phyloP scores from a whole-genome alignment of 2,113 vertebrate genomes.

The Neoarius graeffei region DNA sequence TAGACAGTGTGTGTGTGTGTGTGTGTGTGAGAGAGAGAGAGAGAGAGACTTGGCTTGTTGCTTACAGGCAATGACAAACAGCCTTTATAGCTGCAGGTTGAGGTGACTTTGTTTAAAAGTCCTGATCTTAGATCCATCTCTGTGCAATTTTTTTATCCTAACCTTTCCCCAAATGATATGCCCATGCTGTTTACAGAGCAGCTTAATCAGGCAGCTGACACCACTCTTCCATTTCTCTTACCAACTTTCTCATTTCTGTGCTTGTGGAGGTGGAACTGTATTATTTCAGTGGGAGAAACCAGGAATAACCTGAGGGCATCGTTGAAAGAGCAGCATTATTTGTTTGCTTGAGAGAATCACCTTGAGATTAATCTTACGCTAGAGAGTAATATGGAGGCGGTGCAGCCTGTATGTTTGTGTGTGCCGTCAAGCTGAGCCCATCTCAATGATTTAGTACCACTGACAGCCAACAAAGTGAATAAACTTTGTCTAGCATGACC shows the following conservation, averaged over 20 bases:
- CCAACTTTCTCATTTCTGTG: conserved; percentile 20
- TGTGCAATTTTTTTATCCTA: not conserved
- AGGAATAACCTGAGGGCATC: conserved; percentile 21
- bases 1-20: not conserved
- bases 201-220: conserved; percentile 20
- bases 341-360: conserved; percentile 38
- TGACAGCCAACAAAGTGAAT: conserved; percentile 38
- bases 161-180: not conserved
- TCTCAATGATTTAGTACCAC: conserved; percentile 32
- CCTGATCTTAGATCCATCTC: conserved; percentile 1
- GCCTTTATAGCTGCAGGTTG: not conserved
- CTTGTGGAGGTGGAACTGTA: conserved; percentile 23
- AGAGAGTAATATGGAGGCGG: conserved; percentile 44
- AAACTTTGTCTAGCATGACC: conserved; percentile 35
- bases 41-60: not conserved
- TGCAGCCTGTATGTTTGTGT: conserved; percentile 7
- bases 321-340: conserved; percentile 33
- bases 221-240: not conserved
- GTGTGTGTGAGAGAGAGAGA: not conserved
- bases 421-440: conserved; percentile 37
- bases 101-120: not conserved
- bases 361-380: conserved; percentile 46
- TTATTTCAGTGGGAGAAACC: conserved; percentile 15
- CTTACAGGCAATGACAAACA: not conserved
- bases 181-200: conserved; percentile 14